Percentiles rank a stretch among this genome's conserved stretches.
Evolutionary conservation across 2,113 vertebrate species (phyloP).

Genomic region (Mandrillus leucophaeus): DNA sequence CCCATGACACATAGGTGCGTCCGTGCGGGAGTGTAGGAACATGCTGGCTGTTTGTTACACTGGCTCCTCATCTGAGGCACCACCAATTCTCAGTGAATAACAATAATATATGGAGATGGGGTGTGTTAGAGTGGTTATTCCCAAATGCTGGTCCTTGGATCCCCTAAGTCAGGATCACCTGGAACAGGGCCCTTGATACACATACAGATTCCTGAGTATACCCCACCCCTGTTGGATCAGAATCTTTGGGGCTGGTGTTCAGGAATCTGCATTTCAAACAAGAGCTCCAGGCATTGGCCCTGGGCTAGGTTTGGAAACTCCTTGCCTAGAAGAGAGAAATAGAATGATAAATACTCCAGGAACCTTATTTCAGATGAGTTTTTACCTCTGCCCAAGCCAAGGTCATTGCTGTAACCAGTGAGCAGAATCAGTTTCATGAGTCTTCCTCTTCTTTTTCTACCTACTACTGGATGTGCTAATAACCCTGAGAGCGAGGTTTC

Average conservation of each 20-base stretch:
- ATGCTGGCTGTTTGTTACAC: fast-evolving
- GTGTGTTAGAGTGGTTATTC: fast-evolving
- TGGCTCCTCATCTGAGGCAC: not conserved
- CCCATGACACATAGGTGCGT: fast-evolving
- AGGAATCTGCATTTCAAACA: not conserved
- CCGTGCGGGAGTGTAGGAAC: not conserved
- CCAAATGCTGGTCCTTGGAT: not conserved
- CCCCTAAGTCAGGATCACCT: not conserved
- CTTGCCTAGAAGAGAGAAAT: not conserved
- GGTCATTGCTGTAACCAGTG: not conserved
- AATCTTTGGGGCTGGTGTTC: not conserved
- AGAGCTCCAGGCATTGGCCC: too few relatives aligned
- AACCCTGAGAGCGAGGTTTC: fast-evolving
- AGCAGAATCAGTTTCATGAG: not conserved
- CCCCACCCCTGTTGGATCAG: not conserved
- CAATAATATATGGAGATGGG: fast-evolving
- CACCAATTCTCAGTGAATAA: not conserved
- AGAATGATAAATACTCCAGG: not conserved
- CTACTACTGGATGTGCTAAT: too few relatives aligned
- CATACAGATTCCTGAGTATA: not conserved
- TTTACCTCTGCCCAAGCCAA: not conserved
- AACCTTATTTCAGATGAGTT: not conserved
- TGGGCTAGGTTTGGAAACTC: not conserved
- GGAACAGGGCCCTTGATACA: not conserved
- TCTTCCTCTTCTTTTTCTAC: not conserved